Conservation (phyloP, 2,888 invertebrate species). For the Ariolimax columbianus region DNA sequence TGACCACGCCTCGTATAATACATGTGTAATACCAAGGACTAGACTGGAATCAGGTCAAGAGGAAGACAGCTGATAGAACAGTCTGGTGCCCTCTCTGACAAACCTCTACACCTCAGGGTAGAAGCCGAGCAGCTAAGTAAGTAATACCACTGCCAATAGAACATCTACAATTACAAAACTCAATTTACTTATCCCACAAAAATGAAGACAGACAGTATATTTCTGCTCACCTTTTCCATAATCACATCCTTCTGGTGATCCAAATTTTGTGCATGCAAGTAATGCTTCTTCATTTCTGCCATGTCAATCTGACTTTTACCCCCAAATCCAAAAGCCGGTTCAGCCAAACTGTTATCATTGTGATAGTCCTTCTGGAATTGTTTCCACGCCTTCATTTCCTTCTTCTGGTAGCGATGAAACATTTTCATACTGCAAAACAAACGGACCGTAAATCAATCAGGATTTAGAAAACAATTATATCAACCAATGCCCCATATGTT, state of each 20-base stretch:
- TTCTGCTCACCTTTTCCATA: constrained; percentile 3
- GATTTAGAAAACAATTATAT: not conserved
- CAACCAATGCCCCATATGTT: too few species aligned
- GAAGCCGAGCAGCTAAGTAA: too few species aligned
- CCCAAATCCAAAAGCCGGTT: not conserved
- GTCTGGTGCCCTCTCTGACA: too few species aligned
- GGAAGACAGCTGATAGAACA: too few species aligned
- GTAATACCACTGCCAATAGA: too few species aligned
- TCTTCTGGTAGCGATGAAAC: constrained; percentile 47
- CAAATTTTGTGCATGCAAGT: not conserved
- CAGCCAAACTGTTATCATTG: not conserved
- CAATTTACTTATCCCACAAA: too few species aligned
- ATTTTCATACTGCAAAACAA: constrained; percentile 47
- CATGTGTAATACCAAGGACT: too few species aligned
- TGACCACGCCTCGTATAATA: too few species aligned
- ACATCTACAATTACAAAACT: too few species aligned
- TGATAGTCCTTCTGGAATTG: constrained; percentile 43
- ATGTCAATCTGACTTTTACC: not conserved
- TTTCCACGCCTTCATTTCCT: constrained; percentile 49
- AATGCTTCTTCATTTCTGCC: constrained; percentile 18
- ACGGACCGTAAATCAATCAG: not conserved
- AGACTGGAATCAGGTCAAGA: too few species aligned
- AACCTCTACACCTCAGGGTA: too few species aligned
- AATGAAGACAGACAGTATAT: not conserved
- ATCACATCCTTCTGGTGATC: not conserved